phyloP scores from a whole-genome alignment of 2,113 vertebrate species.

The Colius striatus region DNA sequence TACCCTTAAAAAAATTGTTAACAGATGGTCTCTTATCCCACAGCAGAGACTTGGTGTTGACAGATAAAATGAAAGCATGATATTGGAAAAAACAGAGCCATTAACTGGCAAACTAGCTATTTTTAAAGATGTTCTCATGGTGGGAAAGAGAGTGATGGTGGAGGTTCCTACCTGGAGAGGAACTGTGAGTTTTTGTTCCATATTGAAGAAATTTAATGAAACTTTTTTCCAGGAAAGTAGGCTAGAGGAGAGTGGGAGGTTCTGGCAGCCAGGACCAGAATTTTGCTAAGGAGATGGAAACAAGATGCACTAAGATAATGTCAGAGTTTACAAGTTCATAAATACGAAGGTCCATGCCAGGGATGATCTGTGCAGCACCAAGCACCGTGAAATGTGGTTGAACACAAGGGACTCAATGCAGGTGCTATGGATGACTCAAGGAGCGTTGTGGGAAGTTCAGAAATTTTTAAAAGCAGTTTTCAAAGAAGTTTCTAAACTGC shows the following conservation, averaged over 20 bases:
- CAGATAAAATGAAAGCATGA: constrained; percentile 2
- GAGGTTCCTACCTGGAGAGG: background rate
- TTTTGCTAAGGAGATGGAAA: constrained; percentile 30
- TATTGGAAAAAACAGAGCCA: background rate
- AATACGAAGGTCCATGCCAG: background rate
- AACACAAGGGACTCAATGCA: background rate
- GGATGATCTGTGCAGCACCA: background rate
- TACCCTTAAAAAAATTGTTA: constrained; percentile 30
- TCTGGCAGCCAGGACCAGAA: constrained; percentile 27
- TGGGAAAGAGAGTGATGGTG: background rate
- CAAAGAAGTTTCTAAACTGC: background rate
- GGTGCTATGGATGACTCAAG: background rate
- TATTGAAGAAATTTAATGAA: background rate
- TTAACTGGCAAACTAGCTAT: background rate
- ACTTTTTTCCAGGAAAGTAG: background rate
- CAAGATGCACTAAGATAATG: constrained; percentile 5
- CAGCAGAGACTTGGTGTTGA: constrained; percentile 16
- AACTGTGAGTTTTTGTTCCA: background rate
- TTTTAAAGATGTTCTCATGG: background rate
- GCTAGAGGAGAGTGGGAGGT: background rate
- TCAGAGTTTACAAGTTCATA: background rate
- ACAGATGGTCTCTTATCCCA: constrained; percentile 56
- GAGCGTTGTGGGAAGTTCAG: background rate
- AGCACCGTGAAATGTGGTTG: background rate
- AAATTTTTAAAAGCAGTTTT: background rate